phyloP scores from a whole-genome alignment of 2,888 invertebrate genomes.

The Muscina levida region DNA sequence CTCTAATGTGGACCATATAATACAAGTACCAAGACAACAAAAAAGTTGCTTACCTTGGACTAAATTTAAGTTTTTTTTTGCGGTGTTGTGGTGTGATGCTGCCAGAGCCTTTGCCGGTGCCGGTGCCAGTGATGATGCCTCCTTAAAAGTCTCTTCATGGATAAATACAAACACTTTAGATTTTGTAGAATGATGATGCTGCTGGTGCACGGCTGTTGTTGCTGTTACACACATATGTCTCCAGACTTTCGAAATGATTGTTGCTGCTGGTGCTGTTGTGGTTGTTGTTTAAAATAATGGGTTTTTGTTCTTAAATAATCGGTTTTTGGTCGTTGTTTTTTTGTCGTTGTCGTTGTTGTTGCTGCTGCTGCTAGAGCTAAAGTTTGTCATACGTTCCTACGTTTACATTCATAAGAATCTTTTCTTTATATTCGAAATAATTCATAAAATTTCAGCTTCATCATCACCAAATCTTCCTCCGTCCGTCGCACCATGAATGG shows the following conservation, averaged over 20 bases:
- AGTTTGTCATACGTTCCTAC: constrained; percentile 12
- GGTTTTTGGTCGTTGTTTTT: not conserved
- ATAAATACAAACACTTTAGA: constrained; percentile 54
- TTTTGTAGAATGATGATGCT: constrained; percentile 10
- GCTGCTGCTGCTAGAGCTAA: not conserved
- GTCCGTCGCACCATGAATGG: not conserved
- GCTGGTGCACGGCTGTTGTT: constrained; percentile 7
- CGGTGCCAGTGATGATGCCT: not conserved
- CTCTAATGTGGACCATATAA: not conserved
- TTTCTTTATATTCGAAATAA: constrained; percentile 25
- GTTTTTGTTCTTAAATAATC: constrained; percentile 4
- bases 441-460: constrained; percentile 33
- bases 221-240: constrained; percentile 15
- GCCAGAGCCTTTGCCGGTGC: not conserved
- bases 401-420: constrained; percentile 14
- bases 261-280: constrained; percentile 11
- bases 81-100: not conserved
- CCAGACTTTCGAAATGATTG: constrained; percentile 19
- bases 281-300: not conserved
- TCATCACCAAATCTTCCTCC: constrained; percentile 23
- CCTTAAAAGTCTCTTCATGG: constrained; percentile 33
- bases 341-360: not conserved
- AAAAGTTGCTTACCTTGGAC: constrained; percentile 66
- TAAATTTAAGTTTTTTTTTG: constrained; percentile 56
- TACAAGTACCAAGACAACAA: not conserved